Evolutionary conservation across 92 coral and sea anemone genomes (phyloP).

Genomic region (Galaxea fascicularis): DNA sequence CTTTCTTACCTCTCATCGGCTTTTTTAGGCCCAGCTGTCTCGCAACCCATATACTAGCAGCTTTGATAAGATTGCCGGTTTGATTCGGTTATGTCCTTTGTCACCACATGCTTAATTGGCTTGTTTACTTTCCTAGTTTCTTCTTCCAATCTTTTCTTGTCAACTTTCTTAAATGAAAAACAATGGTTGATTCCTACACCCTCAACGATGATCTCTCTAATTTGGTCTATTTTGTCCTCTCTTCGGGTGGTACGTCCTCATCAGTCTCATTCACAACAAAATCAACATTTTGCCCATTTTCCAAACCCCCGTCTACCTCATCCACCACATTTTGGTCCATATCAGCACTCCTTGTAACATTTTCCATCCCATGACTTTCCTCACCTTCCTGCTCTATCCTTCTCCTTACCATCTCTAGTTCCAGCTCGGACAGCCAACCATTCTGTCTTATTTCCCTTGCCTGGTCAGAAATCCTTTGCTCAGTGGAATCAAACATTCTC

Average conservation of each 20-base stretch:
- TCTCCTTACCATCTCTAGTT: no score
- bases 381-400: slow-evolving; percentile 2
- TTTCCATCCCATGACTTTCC: background rate
- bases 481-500: slow-evolving; percentile 50
- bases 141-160: slow-evolving; percentile 3
- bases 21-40: slow-evolving; percentile 29
- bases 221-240: slow-evolving; percentile 10
- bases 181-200: background rate
- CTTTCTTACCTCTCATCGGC: background rate
- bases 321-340: background rate
- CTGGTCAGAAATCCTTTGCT: slow-evolving; percentile 25
- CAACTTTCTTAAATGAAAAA: slow-evolving; percentile 19
- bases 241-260: slow-evolving; percentile 6
- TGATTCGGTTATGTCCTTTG: background rate
- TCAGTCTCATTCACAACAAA: background rate
- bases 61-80: slow-evolving; percentile 9
- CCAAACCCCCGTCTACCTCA: background rate
- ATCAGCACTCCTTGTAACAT: background rate
- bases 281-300: slow-evolving; percentile 5
- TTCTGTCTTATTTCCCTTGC: slow-evolving; percentile 16
- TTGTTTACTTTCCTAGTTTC: slow-evolving; percentile 14
- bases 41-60: slow-evolving; percentile 28
- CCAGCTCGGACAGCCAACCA: no score
- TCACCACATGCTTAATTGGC: slow-evolving; percentile 7
- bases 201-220: background rate